Base-by-base conservation (phyloP, 2,888 invertebrate genomes). In the Meliscaeva auricollis region DNA sequence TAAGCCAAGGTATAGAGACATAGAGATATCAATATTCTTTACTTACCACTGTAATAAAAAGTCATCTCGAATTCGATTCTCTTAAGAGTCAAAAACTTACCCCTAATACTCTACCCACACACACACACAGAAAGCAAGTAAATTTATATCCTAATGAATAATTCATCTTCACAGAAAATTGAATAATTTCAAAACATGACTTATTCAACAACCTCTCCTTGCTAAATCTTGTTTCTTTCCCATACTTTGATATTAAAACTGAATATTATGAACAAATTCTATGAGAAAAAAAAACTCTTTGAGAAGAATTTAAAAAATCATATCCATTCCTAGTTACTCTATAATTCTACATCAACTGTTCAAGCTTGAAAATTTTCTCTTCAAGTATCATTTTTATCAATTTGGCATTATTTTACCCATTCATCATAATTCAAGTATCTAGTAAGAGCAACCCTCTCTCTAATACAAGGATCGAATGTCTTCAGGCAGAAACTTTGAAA, bases 391-490 rank as follows among this genome's bases (percentile, higher is more conserved):
- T 7, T 64, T 32, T 32, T 48, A 48, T 66, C 50, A 66, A 50
- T 50, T 66, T 35, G 48, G 8, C 66, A 50, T 50, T 50, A 50
- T 22, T 35, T 35, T 50, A 1, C 9, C 48, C 44, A 50, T 72
- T 68, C 52, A 54, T 77, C 38, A 66, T 68, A 38, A 74, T 73
- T 73, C 62, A 83, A 73, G 78, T 78, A 62, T 44, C 7, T 68
- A 38, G 38, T 9, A 9, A 9, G 2, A 32, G 35, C 35, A 6
- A 6, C 1, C 35, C 38, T 3, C 38, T 38, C 11, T 38, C 9
- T 38, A 38, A 46, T 17, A 58, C n/a, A 46, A 69, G 38, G 30
- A 69, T 75, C 58, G 41, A 15, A 38, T 78, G 30, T 20, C 58
- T 38, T 38, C 7, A 41, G n/a, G n/a, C 26, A 48, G 17, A 56